Conservation (phyloP, 2,888 invertebrate genomes). For the Plebejus melissa region DNA sequence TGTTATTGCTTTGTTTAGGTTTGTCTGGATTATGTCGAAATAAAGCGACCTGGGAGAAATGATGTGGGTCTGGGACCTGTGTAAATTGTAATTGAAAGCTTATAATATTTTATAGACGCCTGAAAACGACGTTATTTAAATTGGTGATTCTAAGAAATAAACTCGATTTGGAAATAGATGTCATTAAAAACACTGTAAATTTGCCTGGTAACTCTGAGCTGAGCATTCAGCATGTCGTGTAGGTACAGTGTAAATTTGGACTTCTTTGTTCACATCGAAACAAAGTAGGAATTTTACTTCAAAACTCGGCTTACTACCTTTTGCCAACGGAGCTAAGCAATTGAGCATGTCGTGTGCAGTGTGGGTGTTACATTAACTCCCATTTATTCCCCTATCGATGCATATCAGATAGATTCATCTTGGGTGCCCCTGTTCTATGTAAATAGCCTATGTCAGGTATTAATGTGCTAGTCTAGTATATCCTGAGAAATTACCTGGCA, state of each 20-base stretch:
- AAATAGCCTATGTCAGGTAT: constrained; percentile 48
- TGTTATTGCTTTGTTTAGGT: constrained; percentile 10
- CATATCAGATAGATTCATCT: constrained; percentile 62
- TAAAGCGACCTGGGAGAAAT: background rate
- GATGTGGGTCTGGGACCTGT: background rate
- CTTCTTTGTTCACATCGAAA: background rate
- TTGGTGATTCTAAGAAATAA: background rate
- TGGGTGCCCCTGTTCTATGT: constrained; percentile 52
- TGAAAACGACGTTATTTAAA: background rate
- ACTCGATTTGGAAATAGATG: background rate
- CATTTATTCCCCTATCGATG: constrained; percentile 24
- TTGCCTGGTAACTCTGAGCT: too few species aligned
- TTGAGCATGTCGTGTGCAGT: background rate
- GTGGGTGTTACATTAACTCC: constrained; percentile 17
- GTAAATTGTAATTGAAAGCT: too few species aligned
- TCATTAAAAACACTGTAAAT: background rate
- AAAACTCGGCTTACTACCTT: background rate
- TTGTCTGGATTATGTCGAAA: background rate
- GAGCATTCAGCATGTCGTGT: too few species aligned
- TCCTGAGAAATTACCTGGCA: background rate
- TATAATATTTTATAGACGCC: background rate
- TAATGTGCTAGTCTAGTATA: background rate
- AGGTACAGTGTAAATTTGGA: too few species aligned
- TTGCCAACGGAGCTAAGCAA: background rate
- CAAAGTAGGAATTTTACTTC: background rate